A percentile compares a stretch with the other conserved stretches of the same genome.
Conservation (phyloP, 2,888 invertebrate species). For the Germaria angustata region DNA sequence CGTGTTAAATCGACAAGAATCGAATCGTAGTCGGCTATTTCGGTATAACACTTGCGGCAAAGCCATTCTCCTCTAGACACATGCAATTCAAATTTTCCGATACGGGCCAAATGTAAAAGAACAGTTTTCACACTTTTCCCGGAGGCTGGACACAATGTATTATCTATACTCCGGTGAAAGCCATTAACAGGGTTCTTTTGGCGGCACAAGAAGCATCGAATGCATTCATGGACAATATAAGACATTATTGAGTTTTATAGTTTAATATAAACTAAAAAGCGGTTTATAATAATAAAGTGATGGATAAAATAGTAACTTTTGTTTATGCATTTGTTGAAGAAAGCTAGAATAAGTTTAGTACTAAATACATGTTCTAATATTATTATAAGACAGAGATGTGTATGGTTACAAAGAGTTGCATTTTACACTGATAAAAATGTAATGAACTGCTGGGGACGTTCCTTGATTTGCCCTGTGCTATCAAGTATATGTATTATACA, state of each 20-base stretch:
- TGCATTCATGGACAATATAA: slow-evolving; percentile 8
- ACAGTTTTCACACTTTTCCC: slow-evolving; percentile 66
- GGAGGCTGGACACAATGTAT: slow-evolving; percentile 62
- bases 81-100: slow-evolving; percentile 63
- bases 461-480: no score
- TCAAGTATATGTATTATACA: no score
- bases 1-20: slow-evolving; percentile 61
- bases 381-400: no score
- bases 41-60: slow-evolving; percentile 61
- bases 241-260: not conserved
- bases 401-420: no score
- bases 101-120: slow-evolving; percentile 62
- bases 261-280: not conserved
- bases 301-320: not conserved
- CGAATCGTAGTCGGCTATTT: slow-evolving; percentile 66
- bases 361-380: no score
- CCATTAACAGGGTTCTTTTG: slow-evolving; percentile 47
- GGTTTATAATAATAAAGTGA: not conserved
- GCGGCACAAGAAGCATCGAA: slow-evolving; percentile 68
- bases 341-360: no score
- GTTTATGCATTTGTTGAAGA: not conserved
- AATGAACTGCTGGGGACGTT: no score
- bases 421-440: no score
- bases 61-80: slow-evolving; percentile 59
- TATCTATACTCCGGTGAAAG: slow-evolving; percentile 52